phyloP scores from a whole-genome alignment of 2,797 vertebrate genomes.

The Macropodus opercularis region DNA sequence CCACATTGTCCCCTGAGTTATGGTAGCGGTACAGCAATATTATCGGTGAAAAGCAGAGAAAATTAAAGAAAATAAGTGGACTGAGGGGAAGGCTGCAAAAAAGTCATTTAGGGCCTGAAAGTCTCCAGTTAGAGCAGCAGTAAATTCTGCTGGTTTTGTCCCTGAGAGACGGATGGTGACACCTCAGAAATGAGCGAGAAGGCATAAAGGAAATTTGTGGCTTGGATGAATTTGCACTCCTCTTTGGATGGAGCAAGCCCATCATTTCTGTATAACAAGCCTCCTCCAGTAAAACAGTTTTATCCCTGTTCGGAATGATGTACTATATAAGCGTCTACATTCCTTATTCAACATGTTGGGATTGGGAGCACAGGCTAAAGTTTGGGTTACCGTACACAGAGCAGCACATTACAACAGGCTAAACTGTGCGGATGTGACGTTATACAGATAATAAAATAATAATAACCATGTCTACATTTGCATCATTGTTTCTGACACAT shows the following conservation, averaged over 20 bases:
- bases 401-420: not conserved
- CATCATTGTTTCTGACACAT: constrained; percentile 30
- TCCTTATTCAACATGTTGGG: not conserved
- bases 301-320: constrained; percentile 5
- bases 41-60: not conserved
- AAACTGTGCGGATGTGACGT: constrained; percentile 16
- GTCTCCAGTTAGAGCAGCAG: constrained; percentile 35
- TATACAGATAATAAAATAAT: constrained; percentile 36
- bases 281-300: constrained; percentile 19
- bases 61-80: constrained; percentile 21
- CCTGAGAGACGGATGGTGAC: constrained; percentile 63
- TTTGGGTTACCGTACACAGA: not conserved
- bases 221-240: constrained; percentile 22
- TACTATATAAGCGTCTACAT: constrained; percentile 2
- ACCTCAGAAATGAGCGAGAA: constrained; percentile 63
- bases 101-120: constrained; percentile 60
- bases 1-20: constrained; percentile 9
- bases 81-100: constrained; percentile 10
- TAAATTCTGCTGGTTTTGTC: constrained; percentile 58
- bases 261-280: constrained; percentile 29
- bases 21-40: not conserved
- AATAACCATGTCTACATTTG: constrained; percentile 9
- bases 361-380: not conserved
- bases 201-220: constrained; percentile 65
- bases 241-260: constrained; percentile 13